Evolutionary conservation across 2,113 vertebrate species (phyloP).

Genomic region (Dolichallabes microphthalmus): DNA sequence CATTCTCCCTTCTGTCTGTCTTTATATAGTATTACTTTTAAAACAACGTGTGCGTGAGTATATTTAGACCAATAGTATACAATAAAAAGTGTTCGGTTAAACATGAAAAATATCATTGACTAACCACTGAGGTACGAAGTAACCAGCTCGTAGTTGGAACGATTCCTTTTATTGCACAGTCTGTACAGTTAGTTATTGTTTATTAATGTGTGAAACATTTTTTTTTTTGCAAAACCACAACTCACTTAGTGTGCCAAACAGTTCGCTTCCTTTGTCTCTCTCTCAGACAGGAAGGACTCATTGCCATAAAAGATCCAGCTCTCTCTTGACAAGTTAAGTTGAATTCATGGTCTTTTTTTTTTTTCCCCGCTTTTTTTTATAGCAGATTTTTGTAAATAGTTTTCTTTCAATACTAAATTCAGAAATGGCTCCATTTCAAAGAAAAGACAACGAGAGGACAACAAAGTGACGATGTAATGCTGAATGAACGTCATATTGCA

Average conservation of each 20-base stretch:
- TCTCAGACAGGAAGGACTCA: conserved; percentile 27
- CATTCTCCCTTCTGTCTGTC: neutral
- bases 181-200: neutral
- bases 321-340: conserved; percentile 50
- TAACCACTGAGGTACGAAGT: neutral
- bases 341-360: neutral
- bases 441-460: neutral
- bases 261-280: conserved; percentile 32
- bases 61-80: neutral
- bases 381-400: conserved; percentile 8
- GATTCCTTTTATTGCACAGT: neutral
- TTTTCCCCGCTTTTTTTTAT: neutral
- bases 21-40: conserved; percentile 9
- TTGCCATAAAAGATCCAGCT: conserved; percentile 48
- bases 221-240: neutral
- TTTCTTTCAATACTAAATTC: neutral
- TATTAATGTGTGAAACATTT: conserved; percentile 37
- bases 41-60: conserved; percentile 10
- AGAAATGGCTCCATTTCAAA: neutral
- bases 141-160: neutral
- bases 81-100: neutral
- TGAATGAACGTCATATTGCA: too few relatives aligned
- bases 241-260: conserved; percentile 66
- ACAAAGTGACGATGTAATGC: neutral
- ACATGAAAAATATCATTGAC: neutral